phyloP scores from a whole-genome alignment of 1,140 invertebrate genomes.

The Drosophila elegans region DNA sequence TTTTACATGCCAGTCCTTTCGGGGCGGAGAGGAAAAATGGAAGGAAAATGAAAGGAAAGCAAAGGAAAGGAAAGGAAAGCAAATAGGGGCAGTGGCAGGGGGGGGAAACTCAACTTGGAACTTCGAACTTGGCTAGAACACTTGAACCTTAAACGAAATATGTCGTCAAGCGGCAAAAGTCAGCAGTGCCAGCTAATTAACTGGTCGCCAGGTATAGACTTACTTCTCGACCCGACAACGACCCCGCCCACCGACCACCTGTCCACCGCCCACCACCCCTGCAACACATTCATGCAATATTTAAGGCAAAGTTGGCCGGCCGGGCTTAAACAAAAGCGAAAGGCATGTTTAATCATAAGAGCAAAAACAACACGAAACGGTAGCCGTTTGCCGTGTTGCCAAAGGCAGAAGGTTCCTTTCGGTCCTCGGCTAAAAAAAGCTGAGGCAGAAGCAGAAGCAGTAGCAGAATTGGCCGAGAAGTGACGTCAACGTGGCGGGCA shows the following conservation, averaged over 20 bases:
- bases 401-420: slow-evolving; percentile 36
- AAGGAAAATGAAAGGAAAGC: background rate
- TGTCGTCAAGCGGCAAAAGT: slow-evolving; percentile 77
- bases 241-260: background rate
- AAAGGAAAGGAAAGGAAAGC: slow-evolving; percentile 3
- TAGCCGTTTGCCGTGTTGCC: slow-evolving; percentile 39
- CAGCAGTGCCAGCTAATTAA: slow-evolving; percentile 78
- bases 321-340: slow-evolving; percentile 78
- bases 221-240: slow-evolving; percentile 13
- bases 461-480: slow-evolving; percentile 17
- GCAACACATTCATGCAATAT: slow-evolving; percentile 70
- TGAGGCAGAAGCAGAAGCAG: slow-evolving; percentile 1
- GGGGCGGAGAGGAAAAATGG: background rate
- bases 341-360: slow-evolving; percentile 83
- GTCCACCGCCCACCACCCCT: background rate
- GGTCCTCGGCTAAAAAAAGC: slow-evolving; percentile 25
- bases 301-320: slow-evolving; percentile 71
- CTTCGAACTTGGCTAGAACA: slow-evolving; percentile 65
- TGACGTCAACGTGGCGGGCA: slow-evolving; percentile 59
- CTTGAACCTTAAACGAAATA: slow-evolving; percentile 80
- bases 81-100: background rate
- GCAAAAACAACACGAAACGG: slow-evolving; percentile 69
- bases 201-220: slow-evolving; percentile 70
- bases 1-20: slow-evolving; percentile 71
- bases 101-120: slow-evolving; percentile 38